These are phyloP conservation scores for Heliothis peltigera DNA, from an alignment of 2,888 invertebrate species.

Conservation along the genomic window DNA sequence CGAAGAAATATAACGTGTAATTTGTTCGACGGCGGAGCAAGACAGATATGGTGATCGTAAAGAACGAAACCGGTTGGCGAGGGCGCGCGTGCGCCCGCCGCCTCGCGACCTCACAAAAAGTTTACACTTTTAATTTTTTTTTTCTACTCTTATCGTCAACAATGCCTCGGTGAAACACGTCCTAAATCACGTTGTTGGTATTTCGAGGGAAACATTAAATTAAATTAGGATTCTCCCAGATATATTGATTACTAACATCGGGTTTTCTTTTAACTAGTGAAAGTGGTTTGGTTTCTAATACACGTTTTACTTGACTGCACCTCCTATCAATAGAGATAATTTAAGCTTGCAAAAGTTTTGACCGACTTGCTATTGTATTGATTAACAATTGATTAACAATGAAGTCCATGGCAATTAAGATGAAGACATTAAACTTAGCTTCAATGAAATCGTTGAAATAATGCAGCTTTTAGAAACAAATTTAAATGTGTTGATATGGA, in stretches of 20 bases:
- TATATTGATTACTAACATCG: constrained; percentile 62
- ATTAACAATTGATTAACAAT: background rate
- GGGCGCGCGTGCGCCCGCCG: constrained; percentile 87
- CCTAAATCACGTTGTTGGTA: constrained; percentile 84
- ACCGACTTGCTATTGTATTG: background rate
- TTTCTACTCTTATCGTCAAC: constrained; percentile 84
- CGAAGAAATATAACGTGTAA: constrained; percentile 89
- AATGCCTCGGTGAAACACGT: constrained; percentile 81
- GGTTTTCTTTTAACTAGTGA: constrained; percentile 59
- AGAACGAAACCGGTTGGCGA: constrained; percentile 86
- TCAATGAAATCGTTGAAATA: constrained; percentile 48
- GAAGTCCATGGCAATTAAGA: background rate
- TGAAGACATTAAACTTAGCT: constrained; percentile 10
- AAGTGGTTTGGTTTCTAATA: constrained; percentile 55
- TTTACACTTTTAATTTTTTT: constrained; percentile 85
- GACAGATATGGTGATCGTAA: constrained; percentile 89
- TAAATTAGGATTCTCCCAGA: constrained; percentile 72
- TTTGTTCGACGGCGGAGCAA: constrained; percentile 88
- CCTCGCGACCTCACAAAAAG: constrained; percentile 89
- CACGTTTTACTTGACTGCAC: constrained; percentile 12
- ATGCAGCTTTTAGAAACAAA: constrained; percentile 35
- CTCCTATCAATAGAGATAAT: background rate
- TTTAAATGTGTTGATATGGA: constrained; percentile 37
- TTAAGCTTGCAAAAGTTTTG: constrained; percentile 1
- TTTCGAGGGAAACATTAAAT: constrained; percentile 79